These are phyloP conservation scores for Amia ocellicauda DNA, from an alignment of 2,113 vertebrate species.

Conservation along the genomic window DNA sequence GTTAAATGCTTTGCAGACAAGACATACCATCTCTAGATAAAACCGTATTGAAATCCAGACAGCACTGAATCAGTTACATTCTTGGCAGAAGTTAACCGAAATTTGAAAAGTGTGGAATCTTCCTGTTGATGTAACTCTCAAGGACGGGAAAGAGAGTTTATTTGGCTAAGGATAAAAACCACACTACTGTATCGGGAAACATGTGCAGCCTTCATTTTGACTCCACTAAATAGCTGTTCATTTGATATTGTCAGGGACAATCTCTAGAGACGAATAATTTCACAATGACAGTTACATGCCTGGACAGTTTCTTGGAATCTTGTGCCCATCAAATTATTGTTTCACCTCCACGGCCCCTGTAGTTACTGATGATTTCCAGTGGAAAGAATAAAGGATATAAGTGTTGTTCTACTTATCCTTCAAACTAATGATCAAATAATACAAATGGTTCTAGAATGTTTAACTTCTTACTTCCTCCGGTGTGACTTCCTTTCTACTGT, in stretches of 20 bases:
- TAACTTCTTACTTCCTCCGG: no score
- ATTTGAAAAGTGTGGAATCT: not conserved
- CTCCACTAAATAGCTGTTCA: conserved; percentile 26
- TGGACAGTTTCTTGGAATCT: conserved; percentile 11
- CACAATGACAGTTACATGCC: conserved; percentile 17
- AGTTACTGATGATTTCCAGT: no score
- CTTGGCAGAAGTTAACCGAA: not conserved
- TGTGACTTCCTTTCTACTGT: no score
- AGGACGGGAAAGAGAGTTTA: not conserved
- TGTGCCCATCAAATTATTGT: no score
- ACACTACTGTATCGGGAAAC: not conserved
- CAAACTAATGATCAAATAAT: no score
- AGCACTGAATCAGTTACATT: not conserved
- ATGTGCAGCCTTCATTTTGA: conserved; percentile 20
- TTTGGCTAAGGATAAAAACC: not conserved
- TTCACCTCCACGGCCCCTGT: no score
- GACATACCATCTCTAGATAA: not conserved
- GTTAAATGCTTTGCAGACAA: not conserved
- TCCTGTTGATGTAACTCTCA: conserved; percentile 3
- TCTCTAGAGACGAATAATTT: conserved; percentile 21
- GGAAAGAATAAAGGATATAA: no score
- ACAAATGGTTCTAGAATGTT: no score
- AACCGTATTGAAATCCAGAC: not conserved
- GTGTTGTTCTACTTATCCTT: no score
- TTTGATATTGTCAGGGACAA: conserved; percentile 11